Percentiles rank a stretch among this genome's conserved stretches.
phyloP scores from a whole-genome alignment of 2,888 invertebrate genomes.

The Lydus trimaculatus region DNA sequence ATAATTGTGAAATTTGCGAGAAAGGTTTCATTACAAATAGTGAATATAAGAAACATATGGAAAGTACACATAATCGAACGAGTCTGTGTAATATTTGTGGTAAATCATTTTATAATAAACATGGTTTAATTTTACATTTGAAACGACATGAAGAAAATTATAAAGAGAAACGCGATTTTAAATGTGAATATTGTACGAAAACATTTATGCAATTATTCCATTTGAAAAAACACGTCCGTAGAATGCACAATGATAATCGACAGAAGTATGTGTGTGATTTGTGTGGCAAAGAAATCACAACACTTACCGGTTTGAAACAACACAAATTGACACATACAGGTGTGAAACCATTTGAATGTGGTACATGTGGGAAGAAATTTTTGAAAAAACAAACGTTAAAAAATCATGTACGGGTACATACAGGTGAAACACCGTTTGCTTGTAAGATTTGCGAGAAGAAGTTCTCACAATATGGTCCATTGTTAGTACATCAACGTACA shows the following conservation, averaged over 20 bases:
- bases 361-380: slow-evolving; percentile 62
- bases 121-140: neutral
- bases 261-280: slow-evolving; percentile 38
- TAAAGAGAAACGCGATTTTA: neutral
- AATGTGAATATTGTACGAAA: slow-evolving; percentile 10
- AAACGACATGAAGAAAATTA: neutral
- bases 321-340: slow-evolving; percentile 48
- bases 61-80: neutral
- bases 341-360: slow-evolving; percentile 44
- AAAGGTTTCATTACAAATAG: slow-evolving; percentile 57
- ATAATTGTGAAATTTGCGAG: slow-evolving; percentile 62
- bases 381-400: slow-evolving; percentile 52
- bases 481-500: slow-evolving; percentile 51
- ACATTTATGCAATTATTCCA: neutral
- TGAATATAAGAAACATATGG: neutral
- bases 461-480: slow-evolving; percentile 56
- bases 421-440: slow-evolving; percentile 43
- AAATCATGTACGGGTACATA: slow-evolving; percentile 50
- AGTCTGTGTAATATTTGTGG: neutral
- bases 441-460: slow-evolving; percentile 63
- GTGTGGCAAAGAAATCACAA: slow-evolving; percentile 49
- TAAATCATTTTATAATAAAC: neutral
- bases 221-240: neutral
- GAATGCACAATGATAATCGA: slow-evolving; percentile 6
- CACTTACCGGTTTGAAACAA: slow-evolving; percentile 46